phyloP scores from a whole-genome alignment of 2,888 invertebrate genomes.

The Mechanitis messenoides region DNA sequence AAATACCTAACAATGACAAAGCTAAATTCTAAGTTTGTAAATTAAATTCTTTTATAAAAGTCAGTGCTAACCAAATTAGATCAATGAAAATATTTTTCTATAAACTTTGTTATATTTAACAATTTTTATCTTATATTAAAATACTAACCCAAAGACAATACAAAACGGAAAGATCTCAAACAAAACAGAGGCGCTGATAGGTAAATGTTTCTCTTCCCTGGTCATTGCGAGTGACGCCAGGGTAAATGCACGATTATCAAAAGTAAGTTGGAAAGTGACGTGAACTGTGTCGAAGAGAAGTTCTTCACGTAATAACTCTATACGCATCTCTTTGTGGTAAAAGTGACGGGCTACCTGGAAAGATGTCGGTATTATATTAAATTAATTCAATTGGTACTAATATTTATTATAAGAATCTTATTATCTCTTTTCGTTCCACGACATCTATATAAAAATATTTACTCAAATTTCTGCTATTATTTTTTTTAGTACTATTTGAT shows the following conservation, averaged over 20 bases:
- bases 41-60: no score
- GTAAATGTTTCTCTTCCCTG: slow-evolving; percentile 90
- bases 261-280: slow-evolving; percentile 94
- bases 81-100: no score
- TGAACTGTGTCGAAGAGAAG: slow-evolving; percentile 93
- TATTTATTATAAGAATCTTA: background rate
- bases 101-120: no score
- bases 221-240: slow-evolving; percentile 90
- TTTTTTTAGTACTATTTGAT: no score
- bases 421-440: no score
- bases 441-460: no score
- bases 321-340: slow-evolving; percentile 95
- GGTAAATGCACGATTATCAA: slow-evolving; percentile 94
- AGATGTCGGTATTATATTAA: background rate
- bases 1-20: no score
- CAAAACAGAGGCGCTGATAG: slow-evolving; percentile 91
- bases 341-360: slow-evolving; percentile 90
- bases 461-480: no score
- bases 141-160: slow-evolving; percentile 91
- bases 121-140: slow-evolving; percentile 24
- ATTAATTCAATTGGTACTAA: background rate
- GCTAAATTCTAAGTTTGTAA: no score
- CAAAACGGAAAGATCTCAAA: slow-evolving; percentile 99
- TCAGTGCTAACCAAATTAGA: no score
- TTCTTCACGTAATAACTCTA: slow-evolving; percentile 92